Base-by-base conservation (phyloP, 1,140 invertebrate species). In the Drosophila carrolli region DNA sequence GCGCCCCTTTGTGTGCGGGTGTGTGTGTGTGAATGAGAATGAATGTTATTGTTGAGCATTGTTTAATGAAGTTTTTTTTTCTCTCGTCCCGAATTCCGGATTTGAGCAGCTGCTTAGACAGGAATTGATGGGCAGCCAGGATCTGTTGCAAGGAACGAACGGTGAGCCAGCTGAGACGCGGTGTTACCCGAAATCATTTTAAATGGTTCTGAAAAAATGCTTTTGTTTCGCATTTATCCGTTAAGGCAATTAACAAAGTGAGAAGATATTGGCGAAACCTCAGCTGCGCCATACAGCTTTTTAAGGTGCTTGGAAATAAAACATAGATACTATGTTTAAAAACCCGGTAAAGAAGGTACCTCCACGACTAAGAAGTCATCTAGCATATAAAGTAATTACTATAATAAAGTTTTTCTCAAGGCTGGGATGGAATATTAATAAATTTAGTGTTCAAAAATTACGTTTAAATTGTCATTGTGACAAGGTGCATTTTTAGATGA, bases 51-150 rank as follows among this genome's bases (percentile, higher is more conserved):
- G 81, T 78, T 61, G 59, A 65, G 70, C 81, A 78, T 51, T 66
- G 74, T 76, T 85, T 85, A 85, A 85, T 85, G 77, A 85, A 85
- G 74, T 81, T 85, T 85, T 85, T 55, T 58, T 47, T 16, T 23
- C 1, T 5, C 6, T 6, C 1, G 14, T 9, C 41, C 43, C 1
- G 29, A 13, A 19, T 5, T 0, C 44, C 27, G 44, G 11, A 47
- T 16, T 5, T 41, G 23, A 50, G 29, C 65, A 67, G 61, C 65
- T 71, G 67, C 44, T 71, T 71, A 55, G 65, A 71, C 43, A 47
- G 41, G 4, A 71, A 71, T 71, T 71, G 51, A 71, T 71, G 67
- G 51, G 50, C 8, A 40, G 38, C 9, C 54, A 14, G 54, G 37
- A 55, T 23, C 11, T 40, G 44, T 32, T 8, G 29, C 29, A 32